phyloP scores from a whole-genome alignment of 2,888 invertebrate genomes.

The Scaeva pyrastri region DNA sequence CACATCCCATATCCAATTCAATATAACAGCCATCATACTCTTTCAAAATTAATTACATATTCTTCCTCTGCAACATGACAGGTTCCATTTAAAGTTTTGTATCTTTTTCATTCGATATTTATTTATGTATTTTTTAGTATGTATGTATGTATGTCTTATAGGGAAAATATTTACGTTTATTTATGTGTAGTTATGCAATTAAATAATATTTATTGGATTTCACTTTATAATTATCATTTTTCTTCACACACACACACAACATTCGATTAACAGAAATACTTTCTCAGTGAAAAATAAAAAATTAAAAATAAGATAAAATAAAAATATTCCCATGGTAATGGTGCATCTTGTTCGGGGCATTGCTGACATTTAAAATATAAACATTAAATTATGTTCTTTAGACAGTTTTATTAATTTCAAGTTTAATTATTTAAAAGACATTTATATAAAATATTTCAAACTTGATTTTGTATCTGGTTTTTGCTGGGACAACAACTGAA shows the following conservation, averaged over 20 bases:
- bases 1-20: not conserved
- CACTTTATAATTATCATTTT: not conserved
- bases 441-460: too few species aligned
- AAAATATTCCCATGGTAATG: not conserved
- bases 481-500: too few species aligned
- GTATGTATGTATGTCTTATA: too few species aligned
- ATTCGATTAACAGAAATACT: slow-evolving; percentile 1
- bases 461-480: too few species aligned
- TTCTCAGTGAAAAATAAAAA: not conserved
- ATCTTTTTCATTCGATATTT: slow-evolving; percentile 10
- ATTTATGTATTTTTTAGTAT: not conserved
- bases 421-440: too few species aligned
- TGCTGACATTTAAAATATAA: too few species aligned
- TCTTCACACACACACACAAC: not conserved
- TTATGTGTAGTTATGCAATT: slow-evolving; percentile 24
- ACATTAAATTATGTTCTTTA: too few species aligned
- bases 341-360: too few species aligned
- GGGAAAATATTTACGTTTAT: not conserved
- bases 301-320: too few species aligned
- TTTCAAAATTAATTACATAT: slow-evolving; percentile 45
- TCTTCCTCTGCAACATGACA: slow-evolving; percentile 32
- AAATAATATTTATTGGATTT: slow-evolving; percentile 50
- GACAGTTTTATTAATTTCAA: too few species aligned
- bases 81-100: slow-evolving; percentile 56
- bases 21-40: slow-evolving; percentile 6